Base-by-base conservation (phyloP, 1,140 invertebrate genomes). In the Pseudoatta argentina region DNA sequence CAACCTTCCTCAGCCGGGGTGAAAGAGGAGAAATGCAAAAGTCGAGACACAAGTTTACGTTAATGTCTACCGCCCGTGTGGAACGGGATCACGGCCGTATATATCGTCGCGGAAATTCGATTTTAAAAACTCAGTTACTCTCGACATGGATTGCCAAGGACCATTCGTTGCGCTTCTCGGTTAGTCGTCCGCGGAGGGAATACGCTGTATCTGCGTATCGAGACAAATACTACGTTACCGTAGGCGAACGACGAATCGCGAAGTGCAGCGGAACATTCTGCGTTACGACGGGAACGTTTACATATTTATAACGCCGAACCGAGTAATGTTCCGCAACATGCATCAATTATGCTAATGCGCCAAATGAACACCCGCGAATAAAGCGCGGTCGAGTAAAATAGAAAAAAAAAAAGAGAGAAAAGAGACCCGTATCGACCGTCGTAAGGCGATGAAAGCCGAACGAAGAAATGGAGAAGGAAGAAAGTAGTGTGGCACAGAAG, bases 51-150 rank as follows among this genome's bases (percentile, higher is more conserved):
- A 71, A 83, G 78, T 81, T 86, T 83, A 61, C 82, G 64, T 85
- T 85, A 78, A 85, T 85, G 59, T 78, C 79, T 67, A 53, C 55
- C 51, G 64, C 63, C 85, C 34, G 77, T 82, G 75, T 48, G 77
- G 85, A 83, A 83, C 79, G 69, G 55, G 53, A 67, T 61, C 83
- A 67, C 51, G 64, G 85, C 14, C 53, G 76, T 82, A 67, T 86
- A 81, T 81, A 69, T 81, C 85, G 64, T 61, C 63, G 85, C 64
- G 85, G 85, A 86, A 69, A 86, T 78, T 81, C 77, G 85, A 86
- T 79, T 86, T 86, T 86, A 83, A 83, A 83, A 83, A 83, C 79
- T 83, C 79, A 83, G 79, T 83, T 83, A 67, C 86, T 83, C 78
- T 64, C 78, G 78, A 87, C 78, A 44, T 72, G 72, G 86, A 87